Evolutionary conservation across 2,113 vertebrate genomes (phyloP).

Genomic region (Trichechus manatus): DNA sequence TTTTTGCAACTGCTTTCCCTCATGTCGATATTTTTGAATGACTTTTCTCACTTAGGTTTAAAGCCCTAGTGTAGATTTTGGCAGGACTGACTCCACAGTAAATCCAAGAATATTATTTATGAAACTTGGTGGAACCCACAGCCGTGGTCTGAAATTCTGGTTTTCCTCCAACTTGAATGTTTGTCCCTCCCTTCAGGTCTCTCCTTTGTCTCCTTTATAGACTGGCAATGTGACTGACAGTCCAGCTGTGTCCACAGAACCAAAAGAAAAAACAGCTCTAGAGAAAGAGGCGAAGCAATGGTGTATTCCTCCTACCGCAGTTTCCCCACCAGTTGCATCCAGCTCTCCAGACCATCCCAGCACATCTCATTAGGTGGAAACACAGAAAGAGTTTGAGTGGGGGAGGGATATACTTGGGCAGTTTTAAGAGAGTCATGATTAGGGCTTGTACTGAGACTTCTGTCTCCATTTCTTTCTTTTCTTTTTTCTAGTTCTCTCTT

Average conservation of each 20-base stretch:
- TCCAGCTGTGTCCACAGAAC: neutral
- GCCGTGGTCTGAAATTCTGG: neutral
- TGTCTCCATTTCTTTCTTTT: neutral
- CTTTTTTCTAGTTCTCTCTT: neutral
- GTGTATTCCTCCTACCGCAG: neutral
- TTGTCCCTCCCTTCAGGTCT: neutral
- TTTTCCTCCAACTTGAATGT: neutral
- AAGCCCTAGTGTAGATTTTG: neutral
- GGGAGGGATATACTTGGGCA: neutral
- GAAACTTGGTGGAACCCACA: neutral
- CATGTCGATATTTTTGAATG: neutral
- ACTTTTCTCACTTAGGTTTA: neutral
- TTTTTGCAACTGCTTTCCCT: neutral
- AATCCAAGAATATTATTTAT: constrained; percentile 31
- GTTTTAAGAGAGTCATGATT: neutral
- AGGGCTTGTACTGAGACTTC: neutral
- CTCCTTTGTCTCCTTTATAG: neutral
- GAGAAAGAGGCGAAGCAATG: neutral
- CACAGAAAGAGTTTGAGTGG: neutral
- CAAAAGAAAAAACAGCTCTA: neutral
- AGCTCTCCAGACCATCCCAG: neutral
- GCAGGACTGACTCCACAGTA: neutral
- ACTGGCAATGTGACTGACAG: neutral
- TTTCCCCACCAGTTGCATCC: neutral
- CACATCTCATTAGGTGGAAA: neutral